Conservation (phyloP, 2,888 invertebrate species). For the Dryomyza anilis region DNA sequence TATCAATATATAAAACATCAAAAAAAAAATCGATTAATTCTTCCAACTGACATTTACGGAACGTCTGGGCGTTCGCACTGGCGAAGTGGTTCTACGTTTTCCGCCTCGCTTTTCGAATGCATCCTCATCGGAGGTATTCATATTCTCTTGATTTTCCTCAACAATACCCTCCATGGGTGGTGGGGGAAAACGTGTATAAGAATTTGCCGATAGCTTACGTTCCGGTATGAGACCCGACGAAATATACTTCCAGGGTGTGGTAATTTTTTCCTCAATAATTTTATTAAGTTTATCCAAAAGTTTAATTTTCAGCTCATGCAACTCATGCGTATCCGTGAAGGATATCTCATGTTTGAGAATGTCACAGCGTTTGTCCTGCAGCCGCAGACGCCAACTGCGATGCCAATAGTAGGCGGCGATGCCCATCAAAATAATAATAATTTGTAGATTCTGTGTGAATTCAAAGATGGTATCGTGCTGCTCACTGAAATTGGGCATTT, state of each 20-base stretch:
- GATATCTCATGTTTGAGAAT: conserved; percentile 25
- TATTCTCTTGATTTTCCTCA: conserved; percentile 15
- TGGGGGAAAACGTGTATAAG: not conserved
- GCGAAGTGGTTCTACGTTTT: conserved; percentile 8
- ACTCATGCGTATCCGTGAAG: conserved; percentile 32
- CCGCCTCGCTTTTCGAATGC: too few relatives aligned
- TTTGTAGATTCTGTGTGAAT: conserved; percentile 25
- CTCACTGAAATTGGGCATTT: conserved; percentile 25
- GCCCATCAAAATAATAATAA: conserved; percentile 28
- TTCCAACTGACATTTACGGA: too few relatives aligned
- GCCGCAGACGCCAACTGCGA: conserved; percentile 33
- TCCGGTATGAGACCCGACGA: conserved; percentile 6
- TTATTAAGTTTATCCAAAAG: conserved; percentile 31
- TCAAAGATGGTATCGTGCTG: conserved; percentile 25
- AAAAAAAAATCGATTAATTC: too few relatives aligned
- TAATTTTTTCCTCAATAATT: conserved; percentile 28
- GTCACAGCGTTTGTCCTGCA: conserved; percentile 25
- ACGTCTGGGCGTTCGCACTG: too few relatives aligned
- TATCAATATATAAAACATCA: not conserved
- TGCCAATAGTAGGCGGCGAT: conserved; percentile 26
- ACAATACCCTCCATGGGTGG: conserved; percentile 12
- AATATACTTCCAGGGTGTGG: conserved; percentile 7
- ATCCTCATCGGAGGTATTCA: conserved; percentile 9
- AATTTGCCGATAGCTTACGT: not conserved
- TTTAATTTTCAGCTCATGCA: conserved; percentile 29